Base-by-base conservation (phyloP, 1,140 invertebrate species). In the Ooceraea biroi region DNA sequence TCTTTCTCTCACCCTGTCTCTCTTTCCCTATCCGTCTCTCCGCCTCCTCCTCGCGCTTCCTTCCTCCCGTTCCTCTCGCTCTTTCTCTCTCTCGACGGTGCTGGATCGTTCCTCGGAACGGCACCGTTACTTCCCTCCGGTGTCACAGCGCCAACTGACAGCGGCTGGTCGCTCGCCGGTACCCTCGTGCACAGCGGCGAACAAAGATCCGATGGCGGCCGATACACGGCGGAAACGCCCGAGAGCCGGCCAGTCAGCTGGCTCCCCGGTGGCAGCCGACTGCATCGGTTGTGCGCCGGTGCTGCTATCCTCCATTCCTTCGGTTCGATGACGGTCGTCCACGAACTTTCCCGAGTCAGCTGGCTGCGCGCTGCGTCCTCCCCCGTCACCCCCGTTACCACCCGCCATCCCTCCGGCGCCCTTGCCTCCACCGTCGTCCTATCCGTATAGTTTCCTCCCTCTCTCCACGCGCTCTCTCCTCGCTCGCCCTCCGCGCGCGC, bases 71-170 rank as follows among this genome's bases (percentile, higher is more conserved):
- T 76, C 48, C 71, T 65, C 36, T 36, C 36, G 36, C 36, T 36
- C 36, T 71, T 30, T 80, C 55, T 77, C 57, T 74, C 17, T 73
- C 55, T 66, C 82, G 78, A 50, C 77, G 82, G 82, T 84, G 83
- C 76, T 83, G 57, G 71, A 68, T 86, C 61, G 80, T 72, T 66
- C 84, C 60, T 55, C 58, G 82, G 77, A 90, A 85, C 83, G 84
- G 83, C 76, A 89, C 86, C 89, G 84, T 88, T 87, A 78, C 88
- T 76, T 88, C 85, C 80, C 83, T 88, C 71, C 87, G 85, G 65
- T 91, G 90, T 90, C 90, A 86, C 89, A 90, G 88, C 91, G 89
- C 88, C 90, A 89, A 92, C 91, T 91, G 91, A 91, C 91, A 91
- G 87, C 86, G 78, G 87, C 72, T 82, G 74, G 77, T 78, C 65